Conservation (phyloP, 1,140 invertebrate genomes). For the Drosophila chauvacae region DNA sequence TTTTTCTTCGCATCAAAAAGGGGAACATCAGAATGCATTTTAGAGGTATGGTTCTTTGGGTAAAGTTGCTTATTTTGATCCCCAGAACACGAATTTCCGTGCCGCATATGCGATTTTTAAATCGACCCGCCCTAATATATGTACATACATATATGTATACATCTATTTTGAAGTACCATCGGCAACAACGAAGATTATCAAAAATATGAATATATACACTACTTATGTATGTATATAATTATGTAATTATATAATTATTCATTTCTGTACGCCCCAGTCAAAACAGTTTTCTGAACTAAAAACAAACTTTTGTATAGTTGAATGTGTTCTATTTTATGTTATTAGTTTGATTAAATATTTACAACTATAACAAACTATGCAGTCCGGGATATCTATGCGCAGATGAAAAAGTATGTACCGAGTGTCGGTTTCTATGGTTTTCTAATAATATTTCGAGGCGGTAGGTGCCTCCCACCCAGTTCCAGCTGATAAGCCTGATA, state of each 20-base stretch:
- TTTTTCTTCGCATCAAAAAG: too few relatives aligned
- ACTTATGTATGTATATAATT: too few relatives aligned
- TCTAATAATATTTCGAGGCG: constrained; percentile 14
- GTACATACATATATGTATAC: too few relatives aligned
- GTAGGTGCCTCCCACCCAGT: constrained; percentile 12
- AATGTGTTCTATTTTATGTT: not conserved
- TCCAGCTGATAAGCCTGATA: constrained; percentile 21
- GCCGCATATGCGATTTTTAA: too few relatives aligned
- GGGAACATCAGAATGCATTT: too few relatives aligned
- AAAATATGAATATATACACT: too few relatives aligned
- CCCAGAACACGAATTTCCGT: too few relatives aligned
- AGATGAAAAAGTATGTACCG: constrained; percentile 32
- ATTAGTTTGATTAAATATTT: not conserved
- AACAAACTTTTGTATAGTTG: not conserved
- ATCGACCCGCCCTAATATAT: too few relatives aligned
- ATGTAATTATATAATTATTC: too few relatives aligned
- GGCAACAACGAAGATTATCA: too few relatives aligned
- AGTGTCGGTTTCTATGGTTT: constrained; percentile 36
- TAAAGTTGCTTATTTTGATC: too few relatives aligned
- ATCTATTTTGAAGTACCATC: not conserved
- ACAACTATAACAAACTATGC: not conserved
- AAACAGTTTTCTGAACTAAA: not conserved
- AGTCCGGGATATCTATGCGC: constrained; percentile 6
- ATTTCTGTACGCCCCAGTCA: not conserved
- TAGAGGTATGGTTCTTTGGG: too few relatives aligned